Conservation (phyloP, 2,888 invertebrate genomes). For the Tigriopus californicus region DNA sequence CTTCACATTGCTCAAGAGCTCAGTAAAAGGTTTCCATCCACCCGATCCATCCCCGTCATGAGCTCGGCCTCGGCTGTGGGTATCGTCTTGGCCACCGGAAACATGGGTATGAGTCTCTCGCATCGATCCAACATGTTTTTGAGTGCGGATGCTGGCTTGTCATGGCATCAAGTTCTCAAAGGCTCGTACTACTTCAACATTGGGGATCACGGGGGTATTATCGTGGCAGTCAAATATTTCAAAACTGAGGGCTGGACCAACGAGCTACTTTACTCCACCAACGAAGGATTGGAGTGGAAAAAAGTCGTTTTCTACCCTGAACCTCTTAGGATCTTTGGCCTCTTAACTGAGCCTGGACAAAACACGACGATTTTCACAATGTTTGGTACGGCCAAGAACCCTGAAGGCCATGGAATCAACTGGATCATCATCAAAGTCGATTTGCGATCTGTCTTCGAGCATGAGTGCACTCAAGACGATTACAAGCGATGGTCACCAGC, state of each 20-base stretch:
- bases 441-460: slow-evolving; percentile 34
- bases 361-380: slow-evolving; percentile 76
- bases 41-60: slow-evolving; percentile 58
- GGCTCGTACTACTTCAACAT: slow-evolving; percentile 69
- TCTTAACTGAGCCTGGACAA: slow-evolving; percentile 86
- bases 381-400: slow-evolving; percentile 53
- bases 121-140: slow-evolving; percentile 57
- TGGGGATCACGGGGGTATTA: slow-evolving; percentile 74
- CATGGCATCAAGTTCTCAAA: slow-evolving; percentile 54
- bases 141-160: slow-evolving; percentile 58
- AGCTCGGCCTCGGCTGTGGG: slow-evolving; percentile 73
- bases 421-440: slow-evolving; percentile 69
- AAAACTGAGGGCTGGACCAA: slow-evolving; percentile 54
- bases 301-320: slow-evolving; percentile 45
- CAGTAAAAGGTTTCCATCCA: slow-evolving; percentile 58
- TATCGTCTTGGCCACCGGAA: slow-evolving; percentile 63
- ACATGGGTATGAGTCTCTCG: slow-evolving; percentile 53
- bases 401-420: slow-evolving; percentile 23
- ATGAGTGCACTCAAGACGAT: slow-evolving; percentile 47
- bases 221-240: slow-evolving; percentile 58
- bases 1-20: slow-evolving; percentile 72
- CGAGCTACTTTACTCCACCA: slow-evolving; percentile 59
- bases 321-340: slow-evolving; percentile 48
- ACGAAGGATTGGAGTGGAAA: slow-evolving; percentile 67
- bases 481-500: slow-evolving; percentile 70